phyloP scores from a whole-genome alignment of 2,113 vertebrate species.

The Leptosomus discolor region DNA sequence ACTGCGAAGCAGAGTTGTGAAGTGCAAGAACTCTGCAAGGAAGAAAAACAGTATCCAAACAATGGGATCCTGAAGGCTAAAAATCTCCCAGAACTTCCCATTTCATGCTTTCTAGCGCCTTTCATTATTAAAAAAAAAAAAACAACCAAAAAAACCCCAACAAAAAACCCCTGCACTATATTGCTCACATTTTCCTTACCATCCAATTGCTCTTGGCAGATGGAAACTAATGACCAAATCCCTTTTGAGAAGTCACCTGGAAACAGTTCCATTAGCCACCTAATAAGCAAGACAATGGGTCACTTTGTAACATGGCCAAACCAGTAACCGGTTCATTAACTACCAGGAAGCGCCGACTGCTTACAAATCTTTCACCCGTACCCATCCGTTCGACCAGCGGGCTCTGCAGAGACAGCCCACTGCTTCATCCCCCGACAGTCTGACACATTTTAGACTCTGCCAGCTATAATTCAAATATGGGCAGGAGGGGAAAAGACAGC shows the following conservation, averaged over 20 bases:
- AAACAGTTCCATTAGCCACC: background rate
- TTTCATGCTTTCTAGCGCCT: background rate
- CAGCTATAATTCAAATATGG: background rate
- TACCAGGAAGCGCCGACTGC: background rate
- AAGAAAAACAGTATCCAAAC: background rate
- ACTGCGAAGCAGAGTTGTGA: background rate
- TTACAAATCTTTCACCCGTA: background rate
- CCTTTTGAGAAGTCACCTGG: constrained; percentile 30
- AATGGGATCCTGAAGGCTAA: background rate
- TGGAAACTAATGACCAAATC: constrained; percentile 7
- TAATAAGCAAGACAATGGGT: background rate
- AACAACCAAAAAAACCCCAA: background rate
- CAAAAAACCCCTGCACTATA: rapidly evolving
- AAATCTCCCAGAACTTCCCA: background rate
- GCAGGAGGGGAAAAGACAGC: background rate
- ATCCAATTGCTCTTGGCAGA: background rate
- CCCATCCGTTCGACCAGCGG: background rate
- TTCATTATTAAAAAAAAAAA: background rate
- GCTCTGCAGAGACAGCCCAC: background rate
- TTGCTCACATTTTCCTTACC: background rate
- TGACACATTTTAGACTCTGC: background rate
- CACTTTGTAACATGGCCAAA: background rate
- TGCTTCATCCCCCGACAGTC: background rate
- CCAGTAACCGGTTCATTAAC: background rate
- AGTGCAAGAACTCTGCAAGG: background rate